Conservation (phyloP, 2,888 invertebrate species). For the Phortica magna region DNA sequence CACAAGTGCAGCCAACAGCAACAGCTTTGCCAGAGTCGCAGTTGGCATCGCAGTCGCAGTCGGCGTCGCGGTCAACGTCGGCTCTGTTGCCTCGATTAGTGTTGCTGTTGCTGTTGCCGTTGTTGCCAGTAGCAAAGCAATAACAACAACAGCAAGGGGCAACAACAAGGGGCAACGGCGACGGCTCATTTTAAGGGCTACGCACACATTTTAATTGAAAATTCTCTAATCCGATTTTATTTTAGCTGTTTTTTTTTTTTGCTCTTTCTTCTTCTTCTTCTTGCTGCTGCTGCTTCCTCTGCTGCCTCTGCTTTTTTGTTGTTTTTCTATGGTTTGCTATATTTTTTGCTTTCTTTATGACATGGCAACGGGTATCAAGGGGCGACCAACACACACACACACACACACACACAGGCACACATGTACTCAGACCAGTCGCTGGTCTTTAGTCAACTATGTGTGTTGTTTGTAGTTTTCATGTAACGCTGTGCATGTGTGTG, state of each 20-base stretch:
- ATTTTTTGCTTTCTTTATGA: conserved; percentile 3
- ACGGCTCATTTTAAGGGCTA: conserved; percentile 31
- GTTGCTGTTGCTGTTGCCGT: conserved; percentile 25
- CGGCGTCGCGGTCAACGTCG: background rate
- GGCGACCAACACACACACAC: conserved; percentile 1
- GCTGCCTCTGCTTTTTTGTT: background rate
- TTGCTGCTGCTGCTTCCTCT: background rate
- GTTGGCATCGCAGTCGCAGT: background rate
- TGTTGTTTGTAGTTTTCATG: background rate
- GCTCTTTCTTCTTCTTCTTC: background rate
- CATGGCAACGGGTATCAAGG: conserved; percentile 24
- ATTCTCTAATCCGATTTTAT: conserved; percentile 33
- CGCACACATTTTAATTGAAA: conserved; percentile 31
- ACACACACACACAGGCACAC: background rate
- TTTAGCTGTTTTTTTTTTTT: conserved; percentile 8
- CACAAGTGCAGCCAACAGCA: conserved; percentile 21
- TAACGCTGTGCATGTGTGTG: background rate
- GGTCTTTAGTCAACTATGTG: conserved; percentile 21
- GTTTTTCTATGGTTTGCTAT: conserved; percentile 3
- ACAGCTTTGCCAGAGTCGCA: background rate
- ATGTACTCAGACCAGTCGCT: conserved; percentile 10
- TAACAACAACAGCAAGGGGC: background rate
- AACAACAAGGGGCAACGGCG: conserved; percentile 33
- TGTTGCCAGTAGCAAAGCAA: conserved; percentile 14
- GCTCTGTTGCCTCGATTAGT: background rate